Conservation (phyloP, 2,888 invertebrate species). For the Sarcophaga rosellei region DNA sequence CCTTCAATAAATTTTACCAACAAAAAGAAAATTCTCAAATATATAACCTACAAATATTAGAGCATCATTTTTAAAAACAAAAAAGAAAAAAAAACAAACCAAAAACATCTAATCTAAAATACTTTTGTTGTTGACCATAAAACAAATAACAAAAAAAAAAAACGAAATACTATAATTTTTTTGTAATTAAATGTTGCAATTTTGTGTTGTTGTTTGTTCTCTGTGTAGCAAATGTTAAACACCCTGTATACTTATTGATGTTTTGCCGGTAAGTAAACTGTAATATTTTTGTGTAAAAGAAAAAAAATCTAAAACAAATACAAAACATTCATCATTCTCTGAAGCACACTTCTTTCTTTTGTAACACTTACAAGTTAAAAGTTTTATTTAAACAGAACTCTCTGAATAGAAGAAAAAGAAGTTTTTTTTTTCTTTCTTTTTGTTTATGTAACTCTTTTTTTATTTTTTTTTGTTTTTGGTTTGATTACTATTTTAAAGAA, state of each 20-base stretch:
- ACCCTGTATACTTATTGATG: slow-evolving; percentile 80
- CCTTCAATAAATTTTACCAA: neutral
- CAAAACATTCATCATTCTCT: slow-evolving; percentile 46
- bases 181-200: slow-evolving; percentile 78
- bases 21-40: slow-evolving; percentile 7
- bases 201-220: slow-evolving; percentile 75
- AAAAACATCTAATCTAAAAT: slow-evolving; percentile 62
- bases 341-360: slow-evolving; percentile 60
- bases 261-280: slow-evolving; percentile 78
- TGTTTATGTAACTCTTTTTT: neutral
- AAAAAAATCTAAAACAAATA: slow-evolving; percentile 59
- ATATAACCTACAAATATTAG: slow-evolving; percentile 18
- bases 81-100: slow-evolving; percentile 43
- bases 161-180: slow-evolving; percentile 61
- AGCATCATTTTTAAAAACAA: slow-evolving; percentile 51
- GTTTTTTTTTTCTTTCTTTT: slow-evolving; percentile 13
- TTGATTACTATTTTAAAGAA: slow-evolving; percentile 61
- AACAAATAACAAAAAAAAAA: slow-evolving; percentile 51
- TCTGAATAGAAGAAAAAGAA: slow-evolving; percentile 50
- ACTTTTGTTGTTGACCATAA: slow-evolving; percentile 65
- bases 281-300: slow-evolving; percentile 59
- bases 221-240: slow-evolving; percentile 80
- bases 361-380: slow-evolving; percentile 32
- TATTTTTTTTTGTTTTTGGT: neutral
- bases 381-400: slow-evolving; percentile 47